A percentile compares a stretch with the other conserved stretches of the same genome.
These are phyloP conservation scores for Heliconius hermathena DNA, from an alignment of 1,140 invertebrate species.

Conservation along the genomic window DNA sequence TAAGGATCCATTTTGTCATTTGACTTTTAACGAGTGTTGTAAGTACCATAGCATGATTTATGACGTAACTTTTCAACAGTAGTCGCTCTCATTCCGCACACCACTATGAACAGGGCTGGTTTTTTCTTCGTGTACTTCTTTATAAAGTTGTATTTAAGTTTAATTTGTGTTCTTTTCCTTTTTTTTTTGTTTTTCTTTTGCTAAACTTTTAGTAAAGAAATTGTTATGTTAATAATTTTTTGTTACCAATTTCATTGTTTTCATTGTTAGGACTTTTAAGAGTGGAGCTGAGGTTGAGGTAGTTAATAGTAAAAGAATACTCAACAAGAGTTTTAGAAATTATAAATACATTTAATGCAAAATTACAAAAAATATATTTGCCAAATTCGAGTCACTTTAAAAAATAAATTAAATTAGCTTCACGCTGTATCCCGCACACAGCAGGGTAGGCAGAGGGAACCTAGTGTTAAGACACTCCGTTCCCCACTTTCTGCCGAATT, in stretches of 20 bases:
- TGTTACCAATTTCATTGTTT: not conserved
- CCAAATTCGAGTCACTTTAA: no score
- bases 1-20: slow-evolving; percentile 28
- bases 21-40: slow-evolving; percentile 32
- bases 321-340: not conserved
- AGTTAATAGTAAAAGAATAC: not conserved
- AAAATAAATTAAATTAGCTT: no score
- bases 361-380: no score
- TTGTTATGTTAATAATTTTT: not conserved
- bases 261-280: not conserved
- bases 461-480: no score
- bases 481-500: no score
- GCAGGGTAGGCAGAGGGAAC: no score
- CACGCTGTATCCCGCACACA: no score
- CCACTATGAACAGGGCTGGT: slow-evolving; percentile 56
- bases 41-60: slow-evolving; percentile 65
- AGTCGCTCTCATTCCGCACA: slow-evolving; percentile 73
- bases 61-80: slow-evolving; percentile 69
- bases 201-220: slow-evolving; percentile 1
- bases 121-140: slow-evolving; percentile 49
- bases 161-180: slow-evolving; percentile 32
- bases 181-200: slow-evolving; percentile 25
- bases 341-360: not conserved
- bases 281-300: not conserved
- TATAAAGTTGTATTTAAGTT: slow-evolving; percentile 33